Evolutionary conservation across 2,797 vertebrate species (phyloP), one percentile per base, ranked within the genome.

Genomic region (Agapornis canus): DNA sequence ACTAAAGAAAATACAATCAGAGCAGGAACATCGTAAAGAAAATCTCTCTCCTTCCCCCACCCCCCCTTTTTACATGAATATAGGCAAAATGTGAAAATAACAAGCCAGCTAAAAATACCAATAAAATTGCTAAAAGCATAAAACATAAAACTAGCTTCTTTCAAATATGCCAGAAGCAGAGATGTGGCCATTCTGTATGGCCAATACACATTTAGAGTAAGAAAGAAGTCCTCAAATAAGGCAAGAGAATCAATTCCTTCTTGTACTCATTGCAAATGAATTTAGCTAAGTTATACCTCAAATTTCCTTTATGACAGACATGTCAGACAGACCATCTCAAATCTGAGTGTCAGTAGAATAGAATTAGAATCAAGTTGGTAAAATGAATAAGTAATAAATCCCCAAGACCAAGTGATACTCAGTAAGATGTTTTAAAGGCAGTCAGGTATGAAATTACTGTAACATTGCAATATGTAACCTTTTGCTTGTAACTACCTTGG

Each of bases 381-480:
- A 86, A 90, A 91, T 60, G 88, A 88, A 75, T 71, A 92, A 91
- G 76, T 57, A 83, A 65, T 40, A 86, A 88, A 88, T 78, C 72
- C 54, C 65, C 57, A 71, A 78, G 80, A 64, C 20, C 42, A 72
- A 75, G 31, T 2, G 20, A 81, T 68, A 49, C 12, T 75, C 82
- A 94, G 76, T 77, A 71, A 81, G 64, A 86, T 83, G 82, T 91
- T 89, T 48, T 65, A 73, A 82, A 81, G 40, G 69, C 79, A 88
- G 48, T 71, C 90, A 90, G 39, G 72, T 92, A 90, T 92, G 76
- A 96, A 93, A 93, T 92, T 64, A 68, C 69, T 92, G 21, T 78
- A 81, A 93, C 18, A 6, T 69, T 19, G 20, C 35, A 64, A 81
- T 83, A 56, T 17, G 29, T n/a, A 71, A 77, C 83, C 76, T 93